phyloP scores from a whole-genome alignment of 2,888 invertebrate genomes.

The Drosophila nigricruria region DNA sequence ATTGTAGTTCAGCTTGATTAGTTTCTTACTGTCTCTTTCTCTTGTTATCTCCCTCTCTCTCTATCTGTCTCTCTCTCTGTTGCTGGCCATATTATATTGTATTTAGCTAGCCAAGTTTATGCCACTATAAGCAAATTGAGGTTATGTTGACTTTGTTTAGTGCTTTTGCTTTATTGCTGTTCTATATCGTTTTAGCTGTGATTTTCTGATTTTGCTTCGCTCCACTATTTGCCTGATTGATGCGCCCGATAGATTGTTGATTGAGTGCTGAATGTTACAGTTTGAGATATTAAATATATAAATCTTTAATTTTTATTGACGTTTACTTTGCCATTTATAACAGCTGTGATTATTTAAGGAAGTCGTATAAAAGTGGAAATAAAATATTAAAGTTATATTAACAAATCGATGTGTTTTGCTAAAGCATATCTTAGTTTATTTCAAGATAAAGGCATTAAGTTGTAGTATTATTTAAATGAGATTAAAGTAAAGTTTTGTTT shows the following conservation, averaged over 20 bases:
- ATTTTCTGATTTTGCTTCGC: conserved; percentile 39
- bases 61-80: background rate
- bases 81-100: conserved; percentile 44
- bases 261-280: conserved; percentile 54
- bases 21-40: conserved; percentile 42
- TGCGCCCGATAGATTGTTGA: conserved; percentile 58
- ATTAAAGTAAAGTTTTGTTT: no score
- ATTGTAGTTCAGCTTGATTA: conserved; percentile 56
- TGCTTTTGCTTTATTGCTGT: conserved; percentile 57
- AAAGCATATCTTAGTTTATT: background rate
- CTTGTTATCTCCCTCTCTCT: conserved; percentile 2
- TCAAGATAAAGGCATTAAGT: no score
- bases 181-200: conserved; percentile 28
- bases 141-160: conserved; percentile 72
- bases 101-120: conserved; percentile 50
- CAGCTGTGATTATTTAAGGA: background rate
- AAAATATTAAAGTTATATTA: background rate
- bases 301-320: conserved; percentile 14
- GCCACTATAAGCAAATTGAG: conserved; percentile 64
- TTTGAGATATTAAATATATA: conserved; percentile 35
- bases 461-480: no score
- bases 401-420: background rate
- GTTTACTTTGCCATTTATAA: conserved; percentile 22
- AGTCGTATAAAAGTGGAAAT: background rate
- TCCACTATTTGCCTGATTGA: conserved; percentile 60